Evolutionary conservation across 2,113 vertebrate species (phyloP).

Genomic region (Phasianus colchicus): DNA sequence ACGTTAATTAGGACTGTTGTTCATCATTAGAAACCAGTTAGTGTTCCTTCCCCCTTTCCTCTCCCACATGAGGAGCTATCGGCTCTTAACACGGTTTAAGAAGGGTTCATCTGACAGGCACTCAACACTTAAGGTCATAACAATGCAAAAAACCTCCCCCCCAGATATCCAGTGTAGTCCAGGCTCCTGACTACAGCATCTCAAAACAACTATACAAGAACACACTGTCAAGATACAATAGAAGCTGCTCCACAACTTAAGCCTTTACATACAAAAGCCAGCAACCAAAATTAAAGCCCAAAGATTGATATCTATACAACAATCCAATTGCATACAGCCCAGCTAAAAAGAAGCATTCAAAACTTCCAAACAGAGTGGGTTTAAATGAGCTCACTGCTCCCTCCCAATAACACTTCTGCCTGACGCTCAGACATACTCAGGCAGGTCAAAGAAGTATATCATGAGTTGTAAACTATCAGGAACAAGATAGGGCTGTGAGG

Average conservation of each 20-base stretch:
- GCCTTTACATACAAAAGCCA: not conserved
- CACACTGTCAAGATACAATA: not conserved
- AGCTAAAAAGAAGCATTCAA: not conserved
- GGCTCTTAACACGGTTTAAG: not conserved
- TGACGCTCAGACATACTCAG: not conserved
- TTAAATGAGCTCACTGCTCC: not conserved
- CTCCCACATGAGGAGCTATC: not conserved
- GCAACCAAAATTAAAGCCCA: not conserved
- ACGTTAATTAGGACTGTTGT: not conserved
- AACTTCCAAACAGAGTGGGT: not conserved
- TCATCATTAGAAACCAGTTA: not conserved
- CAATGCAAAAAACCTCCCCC: not conserved
- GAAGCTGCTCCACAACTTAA: not conserved
- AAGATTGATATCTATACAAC: not conserved
- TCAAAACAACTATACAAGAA: not conserved
- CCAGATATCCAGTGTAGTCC: not conserved
- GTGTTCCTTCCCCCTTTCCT: not conserved
- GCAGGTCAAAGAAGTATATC: not conserved
- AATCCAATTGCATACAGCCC: not conserved
- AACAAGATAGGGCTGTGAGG: not conserved
- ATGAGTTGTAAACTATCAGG: not conserved
- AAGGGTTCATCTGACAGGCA: not conserved
- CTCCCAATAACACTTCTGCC: not conserved
- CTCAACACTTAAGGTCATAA: accelerated
- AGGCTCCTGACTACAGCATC: not conserved